Conservation (phyloP, 2,113 vertebrate genomes). For the Serinus canaria region DNA sequence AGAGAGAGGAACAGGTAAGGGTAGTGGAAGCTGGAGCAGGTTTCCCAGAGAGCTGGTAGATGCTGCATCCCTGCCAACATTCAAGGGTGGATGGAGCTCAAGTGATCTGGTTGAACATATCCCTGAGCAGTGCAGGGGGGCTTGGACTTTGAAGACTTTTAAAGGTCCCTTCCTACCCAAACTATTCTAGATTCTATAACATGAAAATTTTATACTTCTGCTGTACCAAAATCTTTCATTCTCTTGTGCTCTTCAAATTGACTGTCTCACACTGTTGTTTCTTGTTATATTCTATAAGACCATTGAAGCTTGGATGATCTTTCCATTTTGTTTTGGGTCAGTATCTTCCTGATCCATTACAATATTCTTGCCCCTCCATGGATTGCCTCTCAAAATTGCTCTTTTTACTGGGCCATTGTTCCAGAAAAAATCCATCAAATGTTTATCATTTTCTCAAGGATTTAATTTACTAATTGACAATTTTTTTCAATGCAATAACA, state of each 20-base stretch:
- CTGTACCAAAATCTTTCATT: neutral
- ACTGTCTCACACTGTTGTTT: neutral
- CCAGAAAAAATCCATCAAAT: neutral
- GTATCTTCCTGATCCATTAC: neutral
- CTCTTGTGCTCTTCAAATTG: neutral
- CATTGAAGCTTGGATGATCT: neutral
- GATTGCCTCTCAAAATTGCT: neutral
- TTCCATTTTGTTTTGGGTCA: neutral
- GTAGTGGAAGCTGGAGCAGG: neutral
- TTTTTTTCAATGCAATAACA: neutral
- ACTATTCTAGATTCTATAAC: neutral
- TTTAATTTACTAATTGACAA: neutral
- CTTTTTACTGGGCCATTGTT: neutral
- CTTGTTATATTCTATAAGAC: neutral
- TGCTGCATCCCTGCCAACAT: neutral
- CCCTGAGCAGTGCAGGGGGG: rapidly evolving
- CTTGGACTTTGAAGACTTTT: neutral
- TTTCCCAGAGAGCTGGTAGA: neutral
- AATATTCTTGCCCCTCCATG: neutral
- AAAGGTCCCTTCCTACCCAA: neutral
- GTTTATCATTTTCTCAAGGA: neutral
- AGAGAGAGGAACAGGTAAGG: neutral
- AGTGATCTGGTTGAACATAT: too few species aligned
- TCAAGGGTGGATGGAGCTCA: rapidly evolving
- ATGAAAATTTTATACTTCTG: neutral